Evolutionary conservation across 2,797 vertebrate genomes (phyloP).

Genomic region (Rhinella marina): DNA sequence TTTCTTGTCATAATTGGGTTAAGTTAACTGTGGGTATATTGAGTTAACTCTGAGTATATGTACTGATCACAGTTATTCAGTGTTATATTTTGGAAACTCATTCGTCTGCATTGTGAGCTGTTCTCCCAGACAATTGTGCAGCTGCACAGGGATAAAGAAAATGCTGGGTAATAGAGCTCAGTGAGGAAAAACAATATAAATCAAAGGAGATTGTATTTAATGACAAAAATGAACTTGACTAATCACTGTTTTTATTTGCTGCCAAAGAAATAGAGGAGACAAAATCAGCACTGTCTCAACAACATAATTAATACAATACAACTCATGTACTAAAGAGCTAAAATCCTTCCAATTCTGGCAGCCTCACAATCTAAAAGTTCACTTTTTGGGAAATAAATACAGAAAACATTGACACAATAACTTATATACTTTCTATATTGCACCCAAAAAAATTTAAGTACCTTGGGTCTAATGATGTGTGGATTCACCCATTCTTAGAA

Average conservation of each 20-base stretch:
- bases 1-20: not conserved
- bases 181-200: constrained; percentile 58
- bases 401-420: not conserved
- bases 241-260: constrained; percentile 63
- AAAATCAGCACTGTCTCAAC: constrained; percentile 61
- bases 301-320: constrained; percentile 61
- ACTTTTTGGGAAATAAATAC: constrained; percentile 41
- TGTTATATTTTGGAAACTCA: constrained; percentile 56
- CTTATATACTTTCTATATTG: not conserved
- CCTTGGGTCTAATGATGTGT: not conserved
- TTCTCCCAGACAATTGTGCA: constrained; percentile 55
- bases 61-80: constrained; percentile 52
- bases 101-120: constrained; percentile 25
- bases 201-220: constrained; percentile 62
- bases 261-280: constrained; percentile 50
- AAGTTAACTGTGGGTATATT: not conserved
- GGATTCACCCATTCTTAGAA: too few species aligned
- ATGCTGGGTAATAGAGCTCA: constrained; percentile 43
- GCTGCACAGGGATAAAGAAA: constrained; percentile 44
- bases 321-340: constrained; percentile 48
- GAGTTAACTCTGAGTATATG: constrained; percentile 25
- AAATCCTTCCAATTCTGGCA: constrained; percentile 2
- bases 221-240: constrained; percentile 62
- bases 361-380: constrained; percentile 31
- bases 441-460: not conserved